A percentile compares a stretch with the other conserved stretches of the same genome.
phyloP scores from a whole-genome alignment of 2,888 invertebrate genomes.

The Xanthia icteritia region DNA sequence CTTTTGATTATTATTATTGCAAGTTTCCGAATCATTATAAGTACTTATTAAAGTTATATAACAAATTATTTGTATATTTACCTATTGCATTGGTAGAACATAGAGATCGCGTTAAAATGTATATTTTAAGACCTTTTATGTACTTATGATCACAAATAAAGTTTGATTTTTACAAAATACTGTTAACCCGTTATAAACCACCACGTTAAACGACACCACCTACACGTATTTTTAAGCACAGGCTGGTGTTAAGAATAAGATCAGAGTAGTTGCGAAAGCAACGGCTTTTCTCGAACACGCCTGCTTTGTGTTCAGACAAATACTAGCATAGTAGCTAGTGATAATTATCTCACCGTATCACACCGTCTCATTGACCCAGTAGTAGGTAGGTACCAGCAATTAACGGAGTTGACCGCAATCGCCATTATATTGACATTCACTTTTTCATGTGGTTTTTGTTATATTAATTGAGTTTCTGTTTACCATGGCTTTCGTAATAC shows the following conservation, averaged over 20 bases:
- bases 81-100: no score
- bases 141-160: no score
- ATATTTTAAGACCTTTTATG: no score
- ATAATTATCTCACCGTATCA: constrained; percentile 7
- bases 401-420: constrained; percentile 51
- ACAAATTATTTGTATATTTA: no score
- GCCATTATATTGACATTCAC: constrained; percentile 55
- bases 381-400: constrained; percentile 29
- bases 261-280: not conserved
- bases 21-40: no score
- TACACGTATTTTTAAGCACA: not conserved
- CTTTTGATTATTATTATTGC: no score
- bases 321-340: constrained; percentile 14
- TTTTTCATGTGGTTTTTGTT: constrained; percentile 59
- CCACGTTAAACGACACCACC: not conserved
- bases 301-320: not conserved
- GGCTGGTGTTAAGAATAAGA: not conserved
- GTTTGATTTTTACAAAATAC: not conserved
- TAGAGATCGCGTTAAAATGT: not conserved
- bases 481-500: constrained; percentile 47
- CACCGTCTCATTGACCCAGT: constrained; percentile 56
- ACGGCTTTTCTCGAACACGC: not conserved
- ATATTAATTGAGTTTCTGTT: constrained; percentile 60
- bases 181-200: not conserved
- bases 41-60: no score